These are phyloP conservation scores for Gryon sp. DNA, from an alignment of 1,140 invertebrate genomes.

Conservation along the genomic window DNA sequence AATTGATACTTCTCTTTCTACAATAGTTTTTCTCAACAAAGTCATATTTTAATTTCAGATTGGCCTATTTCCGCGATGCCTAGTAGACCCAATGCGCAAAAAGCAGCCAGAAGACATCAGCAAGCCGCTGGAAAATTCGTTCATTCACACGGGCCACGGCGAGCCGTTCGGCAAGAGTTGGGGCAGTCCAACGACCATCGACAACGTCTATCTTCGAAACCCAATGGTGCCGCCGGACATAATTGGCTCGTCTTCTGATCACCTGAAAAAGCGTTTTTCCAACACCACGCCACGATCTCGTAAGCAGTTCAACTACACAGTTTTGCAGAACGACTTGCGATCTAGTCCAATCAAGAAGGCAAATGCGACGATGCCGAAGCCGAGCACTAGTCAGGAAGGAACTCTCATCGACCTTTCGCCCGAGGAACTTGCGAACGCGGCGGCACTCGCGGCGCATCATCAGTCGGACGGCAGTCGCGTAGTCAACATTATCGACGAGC, in stretches of 20 bases:
- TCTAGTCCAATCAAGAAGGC: slow-evolving; percentile 78
- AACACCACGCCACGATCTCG: slow-evolving; percentile 77
- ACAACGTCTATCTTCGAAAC: slow-evolving; percentile 89
- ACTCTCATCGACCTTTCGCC: slow-evolving; percentile 83
- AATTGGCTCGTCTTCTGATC: slow-evolving; percentile 76
- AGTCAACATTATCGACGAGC: slow-evolving; percentile 87
- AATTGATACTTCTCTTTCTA: not conserved
- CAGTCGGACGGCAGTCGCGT: slow-evolving; percentile 67
- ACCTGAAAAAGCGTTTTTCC: slow-evolving; percentile 76
- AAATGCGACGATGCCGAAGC: slow-evolving; percentile 76
- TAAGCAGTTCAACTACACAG: slow-evolving; percentile 88
- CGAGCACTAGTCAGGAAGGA: slow-evolving; percentile 79
- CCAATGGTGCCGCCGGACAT: slow-evolving; percentile 91
- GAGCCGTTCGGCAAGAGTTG: slow-evolving; percentile 89
- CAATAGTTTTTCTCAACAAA: not conserved
- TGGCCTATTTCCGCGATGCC: slow-evolving; percentile 87
- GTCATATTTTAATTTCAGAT: slow-evolving; percentile 75
- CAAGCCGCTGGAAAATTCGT: slow-evolving; percentile 89
- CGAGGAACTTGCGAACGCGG: slow-evolving; percentile 75
- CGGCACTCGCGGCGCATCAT: slow-evolving; percentile 35
- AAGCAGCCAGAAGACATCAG: slow-evolving; percentile 86
- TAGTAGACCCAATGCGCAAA: slow-evolving; percentile 85
- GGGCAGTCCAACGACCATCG: slow-evolving; percentile 91
- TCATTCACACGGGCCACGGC: slow-evolving; percentile 90
- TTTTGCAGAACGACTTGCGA: slow-evolving; percentile 84